Percentiles rank a stretch among this genome's conserved stretches.
phyloP scores from a whole-genome alignment of 2,113 vertebrate species.

The Melanocharis versteri region DNA sequence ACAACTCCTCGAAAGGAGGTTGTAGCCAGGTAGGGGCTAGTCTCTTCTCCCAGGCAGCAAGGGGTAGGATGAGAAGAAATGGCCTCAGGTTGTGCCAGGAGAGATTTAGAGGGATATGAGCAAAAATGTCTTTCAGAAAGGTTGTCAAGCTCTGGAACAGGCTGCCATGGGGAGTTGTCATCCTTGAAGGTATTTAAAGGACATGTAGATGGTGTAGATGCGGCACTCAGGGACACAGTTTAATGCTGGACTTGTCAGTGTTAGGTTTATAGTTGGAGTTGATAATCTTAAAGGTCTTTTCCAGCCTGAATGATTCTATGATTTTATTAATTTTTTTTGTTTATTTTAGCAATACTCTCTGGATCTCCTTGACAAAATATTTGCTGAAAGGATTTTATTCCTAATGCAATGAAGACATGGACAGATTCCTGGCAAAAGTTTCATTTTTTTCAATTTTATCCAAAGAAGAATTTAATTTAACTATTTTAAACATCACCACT shows the following conservation, averaged over 20 bases:
- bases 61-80: neutral
- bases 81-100: neutral
- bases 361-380: neutral
- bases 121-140: neutral
- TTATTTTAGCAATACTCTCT: neutral
- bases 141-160: neutral
- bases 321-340: neutral
- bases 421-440: neutral
- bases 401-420: neutral
- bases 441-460: neutral
- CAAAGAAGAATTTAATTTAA: neutral
- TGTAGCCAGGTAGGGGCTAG: accelerated
- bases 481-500: neutral
- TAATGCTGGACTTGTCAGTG: neutral
- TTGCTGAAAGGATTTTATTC: neutral
- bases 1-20: neutral
- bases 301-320: neutral
- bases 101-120: neutral
- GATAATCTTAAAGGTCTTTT: neutral
- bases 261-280: neutral
- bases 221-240: neutral
- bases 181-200: neutral
- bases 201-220: neutral
- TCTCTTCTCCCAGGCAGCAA: too few species aligned
- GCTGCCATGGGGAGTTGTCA: neutral